phyloP scores from a whole-genome alignment of 1,140 invertebrate species.

The Macrobrachium nipponense region DNA sequence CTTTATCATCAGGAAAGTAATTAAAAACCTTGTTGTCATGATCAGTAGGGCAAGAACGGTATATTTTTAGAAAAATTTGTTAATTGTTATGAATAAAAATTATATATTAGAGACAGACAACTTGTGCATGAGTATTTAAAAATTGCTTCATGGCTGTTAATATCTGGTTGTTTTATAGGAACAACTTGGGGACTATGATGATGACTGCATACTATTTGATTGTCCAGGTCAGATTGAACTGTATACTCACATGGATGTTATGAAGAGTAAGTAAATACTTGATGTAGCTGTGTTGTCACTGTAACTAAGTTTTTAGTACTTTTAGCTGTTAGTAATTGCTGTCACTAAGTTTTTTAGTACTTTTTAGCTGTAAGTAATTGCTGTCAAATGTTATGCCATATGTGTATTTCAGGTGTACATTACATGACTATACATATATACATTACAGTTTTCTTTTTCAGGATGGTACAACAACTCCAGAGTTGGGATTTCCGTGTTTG shows the following conservation, averaged over 20 bases:
- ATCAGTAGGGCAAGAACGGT: too few species aligned
- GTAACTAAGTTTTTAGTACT: not conserved
- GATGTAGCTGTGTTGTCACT: not conserved
- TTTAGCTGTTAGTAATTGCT: too few species aligned
- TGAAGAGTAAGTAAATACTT: slow-evolving; percentile 72
- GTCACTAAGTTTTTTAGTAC: too few species aligned
- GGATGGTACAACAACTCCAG: slow-evolving; percentile 68
- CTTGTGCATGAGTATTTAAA: not conserved
- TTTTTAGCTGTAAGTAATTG: not conserved
- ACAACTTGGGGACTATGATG: slow-evolving; percentile 76
- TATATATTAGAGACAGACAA: too few species aligned
- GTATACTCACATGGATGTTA: slow-evolving; percentile 94
- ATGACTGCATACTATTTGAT: slow-evolving; percentile 98
- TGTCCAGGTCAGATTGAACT: slow-evolving; percentile 99
- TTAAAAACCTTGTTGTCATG: too few species aligned
- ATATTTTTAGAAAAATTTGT: too few species aligned
- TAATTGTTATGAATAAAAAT: too few species aligned
- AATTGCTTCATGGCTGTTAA: not conserved
- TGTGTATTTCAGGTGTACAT: not conserved
- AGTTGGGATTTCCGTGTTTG: slow-evolving; percentile 92
- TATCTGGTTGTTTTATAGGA: slow-evolving; percentile 83
- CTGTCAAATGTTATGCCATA: not conserved
- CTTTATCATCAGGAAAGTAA: too few species aligned
- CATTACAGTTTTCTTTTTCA: slow-evolving; percentile 25
- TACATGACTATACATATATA: not conserved